Evolutionary conservation across 2,113 vertebrate genomes (phyloP), one percentile per base, ranked within the genome.

Genomic region (Varanus salvator): DNA sequence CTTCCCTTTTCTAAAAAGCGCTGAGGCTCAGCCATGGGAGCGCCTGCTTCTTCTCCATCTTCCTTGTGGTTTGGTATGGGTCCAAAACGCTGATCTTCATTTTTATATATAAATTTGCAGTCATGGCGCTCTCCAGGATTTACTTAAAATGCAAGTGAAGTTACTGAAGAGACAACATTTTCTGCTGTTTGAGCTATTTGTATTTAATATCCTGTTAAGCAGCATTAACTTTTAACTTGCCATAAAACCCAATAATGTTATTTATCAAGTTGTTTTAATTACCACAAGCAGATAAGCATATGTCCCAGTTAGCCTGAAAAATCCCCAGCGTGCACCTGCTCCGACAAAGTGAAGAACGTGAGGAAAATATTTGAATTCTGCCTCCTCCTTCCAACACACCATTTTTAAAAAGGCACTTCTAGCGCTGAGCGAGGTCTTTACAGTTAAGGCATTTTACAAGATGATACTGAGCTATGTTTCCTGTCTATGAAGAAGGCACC

Each of bases 391-490:
- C 95, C 93, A 93, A 94, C 91, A 92, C 91, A 93, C 95, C 95
- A 91, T 95, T 95, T 95, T 89, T 94, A 96, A 92, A 93, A 95
- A 95, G 60, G 92, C 95, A 94, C 95, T 97, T 95, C 95, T 92
- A 89, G 69, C 93, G 60, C 57, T 90, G 96, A 96, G 95, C 95
- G 95, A 95, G 96, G 96, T 95, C 96, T 96, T 95, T 94, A 93
- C 96, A 96, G 96, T 98, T 97, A 97, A 97, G 97, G 98, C 98
- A 98, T 98, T 97, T 98, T 98, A 98, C 98, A 97, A 97, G 97
- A 97, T 97, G 98, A 98, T 98, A 98, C 98, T 98, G 98, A 99
- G 98, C 98, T 99, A 99, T 98, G 98, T 97, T 98, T 97, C 96
- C 96, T 97, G 98, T 97, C 95, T 96, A 97, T 96, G 96, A 95